Conservation (phyloP, 2,888 invertebrate species). For the Torymus auratus region DNA sequence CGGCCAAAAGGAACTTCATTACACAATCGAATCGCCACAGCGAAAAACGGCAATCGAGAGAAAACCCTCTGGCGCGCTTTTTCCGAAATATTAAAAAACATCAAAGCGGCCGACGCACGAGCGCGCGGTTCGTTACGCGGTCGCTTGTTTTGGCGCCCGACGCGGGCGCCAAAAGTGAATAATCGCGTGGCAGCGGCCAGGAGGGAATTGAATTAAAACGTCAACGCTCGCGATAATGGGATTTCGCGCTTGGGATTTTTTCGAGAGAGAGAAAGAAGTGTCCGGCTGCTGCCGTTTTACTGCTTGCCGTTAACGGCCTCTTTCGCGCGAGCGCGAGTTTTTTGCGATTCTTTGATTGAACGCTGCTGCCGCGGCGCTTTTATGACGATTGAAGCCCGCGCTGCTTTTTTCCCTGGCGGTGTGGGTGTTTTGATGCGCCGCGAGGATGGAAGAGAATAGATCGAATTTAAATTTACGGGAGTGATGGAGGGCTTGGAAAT, state of each 20-base stretch:
- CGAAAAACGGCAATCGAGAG: too few species aligned
- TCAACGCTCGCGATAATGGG: constrained; percentile 44
- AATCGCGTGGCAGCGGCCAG: constrained; percentile 3
- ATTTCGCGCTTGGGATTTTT: constrained; percentile 19
- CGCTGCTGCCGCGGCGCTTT: background rate
- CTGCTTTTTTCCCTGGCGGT: too few species aligned
- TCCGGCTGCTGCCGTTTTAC: too few species aligned
- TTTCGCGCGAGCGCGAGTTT: background rate
- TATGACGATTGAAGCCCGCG: background rate
- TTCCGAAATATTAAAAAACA: constrained; percentile 2
- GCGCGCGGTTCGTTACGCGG: constrained; percentile 26
- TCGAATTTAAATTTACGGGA: too few species aligned
- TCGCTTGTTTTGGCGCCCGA: constrained; percentile 25
- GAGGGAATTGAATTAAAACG: constrained; percentile 49
- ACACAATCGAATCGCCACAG: too few species aligned
- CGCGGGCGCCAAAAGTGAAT: constrained; percentile 42
- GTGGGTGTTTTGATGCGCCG: background rate
- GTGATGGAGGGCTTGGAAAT: too few species aligned
- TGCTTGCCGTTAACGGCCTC: too few species aligned
- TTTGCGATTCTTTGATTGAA: constrained; percentile 2
- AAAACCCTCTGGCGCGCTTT: too few species aligned
- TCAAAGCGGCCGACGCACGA: too few species aligned
- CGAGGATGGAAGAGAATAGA: too few species aligned
- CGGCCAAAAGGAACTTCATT: too few species aligned
- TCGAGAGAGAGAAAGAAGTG: too few species aligned